Base-by-base conservation (phyloP, 2,888 invertebrate species). In the Drosophila cyrtoloma region DNA sequence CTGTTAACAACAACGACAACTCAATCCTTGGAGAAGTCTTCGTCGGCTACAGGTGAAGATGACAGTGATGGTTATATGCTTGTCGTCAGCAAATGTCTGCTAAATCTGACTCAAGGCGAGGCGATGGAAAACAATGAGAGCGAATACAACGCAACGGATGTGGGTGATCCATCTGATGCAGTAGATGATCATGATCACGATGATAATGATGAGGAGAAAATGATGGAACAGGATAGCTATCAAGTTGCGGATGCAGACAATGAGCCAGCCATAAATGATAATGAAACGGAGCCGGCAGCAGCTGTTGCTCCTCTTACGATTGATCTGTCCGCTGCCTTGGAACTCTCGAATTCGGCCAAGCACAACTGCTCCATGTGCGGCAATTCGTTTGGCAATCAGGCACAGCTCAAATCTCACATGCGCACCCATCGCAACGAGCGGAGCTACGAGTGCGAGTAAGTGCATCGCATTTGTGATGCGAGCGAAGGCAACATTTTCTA, bases 401-500 rank as follows among this genome's bases (percentile, higher is more conserved):
- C 61, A 0, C 76, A 80, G 14, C 81, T 80, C 2, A 81, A 71
- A 6, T 55, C 70, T 0, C 89, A 89, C 53, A n/a, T 65, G n/a
- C 77, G 81, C 2, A 44, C 35, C 5, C 86, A 83, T 56, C 60
- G 64, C 47, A 75, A 55, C n/a, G 76, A 72, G n/a, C 80, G 60
- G 53, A 61, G 3, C n/a, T 83, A 57, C 50, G 75, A 86, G 26
- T 86, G 86, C 90, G 86, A 86, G 86, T 86, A 71, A 61, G 78
- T 75, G 1, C 3, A 19, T 0, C 6, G 12, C 28, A n/a, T 5
- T 47, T 14, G 6, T 22, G 2, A 16, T 26, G 30, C 1, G 2
- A 2, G 9, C n/a, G 16, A 5, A 12, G 7, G 5, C 1, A n/a
- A 10, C 5, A 39, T 14, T 5, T 57, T n/a, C 7, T 53, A 10